These are phyloP conservation scores for Platichthys stellatus DNA, from an alignment of 2,113 vertebrate species.

Conservation along the genomic window DNA sequence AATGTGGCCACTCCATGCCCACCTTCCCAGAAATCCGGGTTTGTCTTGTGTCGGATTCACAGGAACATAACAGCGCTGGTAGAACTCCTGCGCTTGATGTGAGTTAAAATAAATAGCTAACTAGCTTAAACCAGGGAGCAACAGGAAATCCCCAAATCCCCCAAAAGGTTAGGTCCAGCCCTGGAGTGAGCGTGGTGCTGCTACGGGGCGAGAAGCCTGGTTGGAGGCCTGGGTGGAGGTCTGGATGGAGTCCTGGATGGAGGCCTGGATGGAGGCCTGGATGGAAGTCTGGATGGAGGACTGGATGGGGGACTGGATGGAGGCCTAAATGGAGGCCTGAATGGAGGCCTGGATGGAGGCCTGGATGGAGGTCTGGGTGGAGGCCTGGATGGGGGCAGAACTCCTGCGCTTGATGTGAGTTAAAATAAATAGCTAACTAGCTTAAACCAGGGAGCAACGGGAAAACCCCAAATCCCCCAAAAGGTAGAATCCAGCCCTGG, in stretches of 20 bases:
- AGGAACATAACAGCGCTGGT: slow-evolving; percentile 37
- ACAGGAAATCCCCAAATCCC: slow-evolving; percentile 35
- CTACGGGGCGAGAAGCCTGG: too few relatives aligned
- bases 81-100: slow-evolving; percentile 13
- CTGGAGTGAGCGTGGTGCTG: too few relatives aligned
- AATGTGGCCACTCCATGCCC: slow-evolving; percentile 35
- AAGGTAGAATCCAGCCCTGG: neutral
- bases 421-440: slow-evolving; percentile 65
- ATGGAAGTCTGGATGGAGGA: too few relatives aligned
- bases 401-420: slow-evolving; percentile 37
- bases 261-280: too few relatives aligned
- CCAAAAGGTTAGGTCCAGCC: slow-evolving; percentile 2
- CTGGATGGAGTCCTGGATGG: too few relatives aligned
- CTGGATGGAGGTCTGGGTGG: too few relatives aligned
- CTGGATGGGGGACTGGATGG: too few relatives aligned
- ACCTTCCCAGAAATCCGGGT: slow-evolving; percentile 57
- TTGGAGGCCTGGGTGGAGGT: too few relatives aligned
- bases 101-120: slow-evolving; percentile 68
- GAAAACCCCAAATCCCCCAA: slow-evolving; percentile 33
- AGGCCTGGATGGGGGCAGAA: neutral
- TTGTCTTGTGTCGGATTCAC: slow-evolving; percentile 60
- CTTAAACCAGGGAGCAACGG: slow-evolving; percentile 35
- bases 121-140: slow-evolving; percentile 44
- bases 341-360: too few relatives aligned
- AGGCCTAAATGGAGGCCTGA: too few relatives aligned